Conservation (phyloP, 1,140 invertebrate genomes). For the Magallana gigas region DNA sequence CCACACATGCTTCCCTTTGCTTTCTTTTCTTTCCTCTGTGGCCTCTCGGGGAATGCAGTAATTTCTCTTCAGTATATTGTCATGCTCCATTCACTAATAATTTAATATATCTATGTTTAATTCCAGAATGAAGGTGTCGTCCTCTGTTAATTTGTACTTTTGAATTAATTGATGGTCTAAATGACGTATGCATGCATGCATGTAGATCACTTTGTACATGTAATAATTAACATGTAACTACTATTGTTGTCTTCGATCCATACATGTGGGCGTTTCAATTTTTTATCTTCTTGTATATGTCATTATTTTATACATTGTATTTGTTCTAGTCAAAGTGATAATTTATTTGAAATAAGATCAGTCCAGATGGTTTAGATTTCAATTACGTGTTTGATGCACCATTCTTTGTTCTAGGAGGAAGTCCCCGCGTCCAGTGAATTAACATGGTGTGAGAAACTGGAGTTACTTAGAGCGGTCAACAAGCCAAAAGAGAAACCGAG, state of each 20-base stretch:
- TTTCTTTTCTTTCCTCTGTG: not conserved
- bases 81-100: not conserved
- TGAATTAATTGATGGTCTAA: not conserved
- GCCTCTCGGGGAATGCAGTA: not conserved
- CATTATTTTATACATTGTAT: too few relatives aligned
- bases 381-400: not conserved
- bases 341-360: not conserved
- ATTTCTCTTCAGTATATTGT: not conserved
- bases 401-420: not conserved
- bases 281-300: not conserved
- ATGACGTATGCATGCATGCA: slow-evolving; percentile 3
- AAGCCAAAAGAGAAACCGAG: slow-evolving; percentile 49
- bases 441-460: slow-evolving; percentile 57
- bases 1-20: not conserved
- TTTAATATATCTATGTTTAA: not conserved
- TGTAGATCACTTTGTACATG: not conserved
- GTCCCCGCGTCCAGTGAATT: slow-evolving; percentile 41
- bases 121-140: slow-evolving; percentile 5
- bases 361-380: not conserved
- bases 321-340: not conserved
- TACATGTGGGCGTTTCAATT: not conserved
- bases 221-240: not conserved
- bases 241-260: not conserved
- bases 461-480: slow-evolving; percentile 53
- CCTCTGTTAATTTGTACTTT: not conserved